Evolutionary conservation across 2,888 invertebrate species (phyloP).

Genomic region (Acheta domesticus): DNA sequence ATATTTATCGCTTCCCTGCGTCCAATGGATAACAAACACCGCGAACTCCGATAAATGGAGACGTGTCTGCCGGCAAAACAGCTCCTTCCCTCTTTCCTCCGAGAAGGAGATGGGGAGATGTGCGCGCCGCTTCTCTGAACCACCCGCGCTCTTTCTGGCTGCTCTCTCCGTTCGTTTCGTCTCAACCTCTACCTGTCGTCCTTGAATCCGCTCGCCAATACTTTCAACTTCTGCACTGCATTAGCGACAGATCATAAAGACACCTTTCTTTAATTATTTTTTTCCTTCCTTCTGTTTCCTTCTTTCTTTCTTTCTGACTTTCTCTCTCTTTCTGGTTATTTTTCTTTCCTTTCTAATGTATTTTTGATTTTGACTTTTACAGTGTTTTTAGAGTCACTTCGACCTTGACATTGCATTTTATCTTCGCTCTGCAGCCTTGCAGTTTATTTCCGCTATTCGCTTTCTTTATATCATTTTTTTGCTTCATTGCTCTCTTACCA

Average conservation of each 20-base stretch:
- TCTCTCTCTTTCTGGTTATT: not conserved
- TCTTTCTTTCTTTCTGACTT: not conserved
- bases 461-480: not conserved
- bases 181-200: too few relatives aligned
- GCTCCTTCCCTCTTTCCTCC: not conserved
- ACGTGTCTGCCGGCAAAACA: not conserved
- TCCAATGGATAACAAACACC: constrained; percentile 18
- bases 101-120: too few relatives aligned
- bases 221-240: too few relatives aligned
- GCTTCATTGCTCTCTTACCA: not conserved
- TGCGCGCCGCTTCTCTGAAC: too few relatives aligned
- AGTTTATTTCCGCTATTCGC: not conserved
- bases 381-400: too few relatives aligned
- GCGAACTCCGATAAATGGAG: not conserved
- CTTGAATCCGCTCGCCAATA: too few relatives aligned
- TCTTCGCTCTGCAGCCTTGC: too few relatives aligned
- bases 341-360: not conserved
- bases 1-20: constrained; percentile 18
- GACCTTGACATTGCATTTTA: too few relatives aligned
- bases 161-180: too few relatives aligned
- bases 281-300: not conserved
- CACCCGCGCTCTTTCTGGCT: too few relatives aligned
- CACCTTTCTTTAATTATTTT: not conserved
- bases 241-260: not conserved
- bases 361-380: too few relatives aligned